phyloP scores from a whole-genome alignment of 2,113 vertebrate species.

The Australoheros scitulus region DNA sequence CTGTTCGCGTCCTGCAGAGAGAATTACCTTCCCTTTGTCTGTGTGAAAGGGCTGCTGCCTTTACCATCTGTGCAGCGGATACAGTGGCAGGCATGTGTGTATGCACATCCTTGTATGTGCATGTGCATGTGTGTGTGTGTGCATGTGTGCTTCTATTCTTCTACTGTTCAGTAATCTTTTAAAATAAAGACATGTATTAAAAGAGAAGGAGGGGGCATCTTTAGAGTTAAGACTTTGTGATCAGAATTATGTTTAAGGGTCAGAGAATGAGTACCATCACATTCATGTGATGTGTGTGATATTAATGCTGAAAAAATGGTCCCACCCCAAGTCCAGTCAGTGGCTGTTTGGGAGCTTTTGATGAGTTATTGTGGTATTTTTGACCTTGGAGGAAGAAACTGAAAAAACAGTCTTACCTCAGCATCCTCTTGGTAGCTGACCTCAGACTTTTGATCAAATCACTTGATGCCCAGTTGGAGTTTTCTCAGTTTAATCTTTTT shows the following conservation, averaged over 20 bases:
- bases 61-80: conserved; percentile 73
- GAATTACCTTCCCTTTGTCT: conserved; percentile 78
- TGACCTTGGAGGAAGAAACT: neutral
- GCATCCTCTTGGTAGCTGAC: neutral
- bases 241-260: neutral
- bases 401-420: neutral
- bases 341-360: neutral
- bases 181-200: conserved; percentile 25
- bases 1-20: conserved; percentile 71
- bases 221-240: neutral
- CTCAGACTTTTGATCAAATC: conserved; percentile 4
- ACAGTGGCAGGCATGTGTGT: conserved; percentile 49
- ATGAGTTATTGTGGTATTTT: neutral
- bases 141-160: neutral
- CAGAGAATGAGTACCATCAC: neutral
- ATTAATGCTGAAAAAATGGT: neutral
- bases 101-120: neutral
- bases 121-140: neutral
- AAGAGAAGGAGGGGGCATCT: neutral
- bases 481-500: neutral
- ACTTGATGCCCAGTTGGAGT: neutral
- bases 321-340: neutral
- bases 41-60: conserved; percentile 72
- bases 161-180: conserved; percentile 20
- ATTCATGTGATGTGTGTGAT: neutral